Evolutionary conservation across 1,140 invertebrate species (phyloP), one percentile per base, ranked within the genome.

Genomic region (Meloidogyne hapla): DNA sequence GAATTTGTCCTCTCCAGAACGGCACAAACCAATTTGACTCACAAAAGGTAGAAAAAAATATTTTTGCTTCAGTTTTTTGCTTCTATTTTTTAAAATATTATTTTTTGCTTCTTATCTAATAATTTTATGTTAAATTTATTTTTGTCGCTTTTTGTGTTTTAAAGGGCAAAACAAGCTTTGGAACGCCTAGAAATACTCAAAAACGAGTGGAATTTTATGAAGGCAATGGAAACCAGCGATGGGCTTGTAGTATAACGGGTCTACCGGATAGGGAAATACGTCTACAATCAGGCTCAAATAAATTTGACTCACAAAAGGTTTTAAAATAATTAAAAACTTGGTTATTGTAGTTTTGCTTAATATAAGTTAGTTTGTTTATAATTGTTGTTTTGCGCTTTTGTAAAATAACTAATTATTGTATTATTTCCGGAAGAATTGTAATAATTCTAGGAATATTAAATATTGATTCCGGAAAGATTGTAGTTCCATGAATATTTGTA

Each of bases 21-120:
- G 80, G 78, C 21, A 86, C 84, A 15, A 86, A 86, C 75, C 83
- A 87, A 74, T 86, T 83, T 69, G 84, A 84, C 69, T 82, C 79
- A 25, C 84, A 86, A 75, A 82, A 76, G 76, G 84, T 87, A 45
- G 66, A 79, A 67, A 62, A 25, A 5, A 61, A 33, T 10, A 13
- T 33, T 15, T 23, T 21, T 75, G 28, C 67, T 15, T 65, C 25
- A 61, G 38, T 33, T 12, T 70, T 77, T 63, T 75, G 62, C 25
- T 23, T 61, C 61, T 48, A 64, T 40, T 56, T 45, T 68, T 33
- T 33, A 8, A n/a, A n/a, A n/a, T n/a, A n/a, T n/a, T n/a, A n/a
- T 69, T 48, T 66, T 69, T 61, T 18, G 18, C 67, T 68, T 23
- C 18, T 15, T n/a, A n/a, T 61, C 10, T 42, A 56, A 56, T 69